phyloP scores from a whole-genome alignment of 2,797 vertebrate species.

The Aulostomus chinensis region DNA sequence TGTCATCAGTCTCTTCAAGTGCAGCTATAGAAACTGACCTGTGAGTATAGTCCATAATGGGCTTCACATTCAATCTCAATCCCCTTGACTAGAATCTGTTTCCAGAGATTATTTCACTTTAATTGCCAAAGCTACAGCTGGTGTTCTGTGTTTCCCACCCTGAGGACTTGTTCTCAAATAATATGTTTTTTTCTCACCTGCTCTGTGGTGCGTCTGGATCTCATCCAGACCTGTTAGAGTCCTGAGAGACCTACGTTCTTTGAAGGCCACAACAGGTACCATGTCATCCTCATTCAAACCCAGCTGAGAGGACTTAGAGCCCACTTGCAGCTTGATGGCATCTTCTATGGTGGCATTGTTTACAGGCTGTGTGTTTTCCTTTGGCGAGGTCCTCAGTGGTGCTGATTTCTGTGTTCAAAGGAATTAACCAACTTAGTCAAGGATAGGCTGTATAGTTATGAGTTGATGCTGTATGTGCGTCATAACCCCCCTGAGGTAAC shows the following conservation, averaged over 20 bases:
- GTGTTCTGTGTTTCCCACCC: not conserved
- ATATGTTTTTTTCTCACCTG: conserved; percentile 78
- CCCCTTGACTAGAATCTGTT: too few species aligned
- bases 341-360: conserved; percentile 85
- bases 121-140: too few species aligned
- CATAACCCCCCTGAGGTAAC: conserved; percentile 30
- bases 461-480: conserved; percentile 33
- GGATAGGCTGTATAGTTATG: conserved; percentile 9
- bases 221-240: conserved; percentile 89
- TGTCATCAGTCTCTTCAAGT: too few species aligned
- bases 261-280: conserved; percentile 93
- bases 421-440: conserved; percentile 1
- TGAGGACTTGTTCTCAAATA: not conserved
- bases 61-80: too few species aligned
- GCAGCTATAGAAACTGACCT: too few species aligned
- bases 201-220: conserved; percentile 90
- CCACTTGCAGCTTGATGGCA: conserved; percentile 82
- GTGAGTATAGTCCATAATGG: too few species aligned
- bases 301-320: conserved; percentile 82
- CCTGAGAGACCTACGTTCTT: conserved; percentile 87
- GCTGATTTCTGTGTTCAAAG: conserved; percentile 55
- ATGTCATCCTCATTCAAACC: conserved; percentile 82
- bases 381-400: conserved; percentile 61
- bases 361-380: conserved; percentile 86
- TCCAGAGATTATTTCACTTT: not conserved